These are phyloP conservation scores for Sclerodermus sp. DNA, from an alignment of 2,888 invertebrate genomes.

Conservation along the genomic window DNA sequence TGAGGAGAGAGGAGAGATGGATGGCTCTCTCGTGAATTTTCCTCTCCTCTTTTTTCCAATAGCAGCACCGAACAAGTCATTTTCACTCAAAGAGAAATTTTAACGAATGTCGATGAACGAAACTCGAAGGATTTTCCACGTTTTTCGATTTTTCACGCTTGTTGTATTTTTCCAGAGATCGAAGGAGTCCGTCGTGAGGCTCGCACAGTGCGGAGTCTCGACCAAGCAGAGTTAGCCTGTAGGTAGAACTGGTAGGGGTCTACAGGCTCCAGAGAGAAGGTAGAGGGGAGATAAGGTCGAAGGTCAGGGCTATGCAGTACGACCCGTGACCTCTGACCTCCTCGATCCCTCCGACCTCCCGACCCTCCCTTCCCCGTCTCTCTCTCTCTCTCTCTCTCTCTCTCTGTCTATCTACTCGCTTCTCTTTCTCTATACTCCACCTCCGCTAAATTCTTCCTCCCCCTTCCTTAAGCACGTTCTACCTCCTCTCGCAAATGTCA, in stretches of 20 bases:
- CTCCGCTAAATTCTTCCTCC: background rate
- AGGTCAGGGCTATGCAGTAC: conserved; percentile 54
- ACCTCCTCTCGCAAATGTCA: conserved; percentile 3
- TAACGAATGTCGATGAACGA: too few relatives aligned
- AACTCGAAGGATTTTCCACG: too few relatives aligned
- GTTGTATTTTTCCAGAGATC: conserved; percentile 19
- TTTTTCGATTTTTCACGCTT: too few relatives aligned
- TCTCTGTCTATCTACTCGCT: conserved; percentile 5
- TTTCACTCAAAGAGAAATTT: too few relatives aligned
- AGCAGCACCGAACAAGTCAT: too few relatives aligned
- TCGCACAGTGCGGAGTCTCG: conserved; percentile 16
- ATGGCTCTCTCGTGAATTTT: too few relatives aligned
- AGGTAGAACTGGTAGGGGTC: conserved; percentile 34
- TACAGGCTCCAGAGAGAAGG: conserved; percentile 11
- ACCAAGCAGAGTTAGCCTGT: conserved; percentile 29
- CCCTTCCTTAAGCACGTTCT: conserved; percentile 4
- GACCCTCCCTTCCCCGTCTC: conserved; percentile 26
- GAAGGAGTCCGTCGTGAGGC: conserved; percentile 18
- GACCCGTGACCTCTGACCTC: conserved; percentile 52
- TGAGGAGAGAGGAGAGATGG: too few relatives aligned
- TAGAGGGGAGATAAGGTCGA: conserved; percentile 35
- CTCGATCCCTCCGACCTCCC: conserved; percentile 47
- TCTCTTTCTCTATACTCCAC: conserved; percentile 12
- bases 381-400: conserved; percentile 12
- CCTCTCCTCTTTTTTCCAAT: too few relatives aligned